These are phyloP conservation scores for Strigamia maritima DNA, from an alignment of 2,888 invertebrate species.

Conservation along the genomic window DNA sequence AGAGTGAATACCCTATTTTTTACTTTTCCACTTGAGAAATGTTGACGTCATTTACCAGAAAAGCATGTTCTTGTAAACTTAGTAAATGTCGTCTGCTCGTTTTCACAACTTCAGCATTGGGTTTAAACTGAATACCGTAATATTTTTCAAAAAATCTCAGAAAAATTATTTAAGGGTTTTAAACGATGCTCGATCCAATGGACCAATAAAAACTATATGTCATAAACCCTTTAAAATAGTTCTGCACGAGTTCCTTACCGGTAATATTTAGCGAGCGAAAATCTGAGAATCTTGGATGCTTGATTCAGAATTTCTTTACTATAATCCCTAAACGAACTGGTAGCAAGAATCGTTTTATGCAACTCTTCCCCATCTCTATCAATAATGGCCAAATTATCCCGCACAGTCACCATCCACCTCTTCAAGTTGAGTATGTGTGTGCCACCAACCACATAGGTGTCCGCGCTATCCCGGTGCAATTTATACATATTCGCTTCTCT, in stretches of 20 bases:
- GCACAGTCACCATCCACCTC: neutral
- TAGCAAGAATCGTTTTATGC: neutral
- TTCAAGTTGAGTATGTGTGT: neutral
- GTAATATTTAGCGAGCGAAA: neutral
- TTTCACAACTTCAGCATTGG: too few relatives aligned
- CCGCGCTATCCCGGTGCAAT: neutral
- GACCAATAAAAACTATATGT: too few relatives aligned
- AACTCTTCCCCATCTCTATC: neutral
- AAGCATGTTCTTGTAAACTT: too few relatives aligned
- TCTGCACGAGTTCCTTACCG: neutral
- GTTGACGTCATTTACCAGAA: too few relatives aligned
- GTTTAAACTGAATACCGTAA: too few relatives aligned
- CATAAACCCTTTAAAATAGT: neutral
- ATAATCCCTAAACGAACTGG: neutral
- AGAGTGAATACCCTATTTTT: too few relatives aligned
- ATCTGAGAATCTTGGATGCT: neutral
- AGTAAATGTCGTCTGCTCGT: too few relatives aligned
- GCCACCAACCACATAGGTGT: neutral
- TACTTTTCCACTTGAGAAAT: too few relatives aligned
- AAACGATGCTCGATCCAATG: too few relatives aligned
- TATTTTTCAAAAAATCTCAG: too few relatives aligned
- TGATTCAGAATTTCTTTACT: neutral
- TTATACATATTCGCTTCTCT: neutral
- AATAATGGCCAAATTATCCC: neutral
- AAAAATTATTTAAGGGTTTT: too few relatives aligned